Conservation (phyloP, 1,140 invertebrate species). For the Aporrectodea caliginosa region DNA sequence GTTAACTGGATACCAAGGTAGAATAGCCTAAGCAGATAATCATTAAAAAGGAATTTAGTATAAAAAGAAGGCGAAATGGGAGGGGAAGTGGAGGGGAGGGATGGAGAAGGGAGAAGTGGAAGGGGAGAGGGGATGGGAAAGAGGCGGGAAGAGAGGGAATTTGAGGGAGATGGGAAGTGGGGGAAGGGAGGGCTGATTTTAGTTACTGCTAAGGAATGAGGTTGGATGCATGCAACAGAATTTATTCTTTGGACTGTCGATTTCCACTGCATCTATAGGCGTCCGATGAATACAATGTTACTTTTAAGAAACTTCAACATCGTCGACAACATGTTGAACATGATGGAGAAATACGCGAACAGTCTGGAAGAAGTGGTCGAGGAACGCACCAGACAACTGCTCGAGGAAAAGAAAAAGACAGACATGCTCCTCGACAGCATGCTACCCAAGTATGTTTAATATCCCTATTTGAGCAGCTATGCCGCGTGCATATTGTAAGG, state of each 20-base stretch:
- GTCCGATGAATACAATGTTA: conserved; percentile 32
- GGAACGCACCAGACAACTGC: conserved; percentile 81
- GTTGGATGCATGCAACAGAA: neutral
- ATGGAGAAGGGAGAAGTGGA: no score
- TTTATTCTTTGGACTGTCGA: neutral
- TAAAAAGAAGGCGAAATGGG: no score
- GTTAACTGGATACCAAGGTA: no score
- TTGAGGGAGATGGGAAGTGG: neutral
- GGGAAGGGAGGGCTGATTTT: neutral
- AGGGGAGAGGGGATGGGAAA: no score
- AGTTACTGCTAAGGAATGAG: neutral
- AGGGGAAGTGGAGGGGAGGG: no score
- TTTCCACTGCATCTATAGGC: neutral
- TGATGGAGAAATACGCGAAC: conserved; percentile 91
- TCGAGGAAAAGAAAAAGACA: conserved; percentile 88
- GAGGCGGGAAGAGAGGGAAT: no score
- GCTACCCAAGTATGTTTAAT: conserved; percentile 70
- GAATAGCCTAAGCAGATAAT: no score
- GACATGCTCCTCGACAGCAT: conserved; percentile 85
- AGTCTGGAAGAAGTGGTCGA: conserved; percentile 85
- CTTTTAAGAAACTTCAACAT: conserved; percentile 85
- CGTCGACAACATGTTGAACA: conserved; percentile 91
- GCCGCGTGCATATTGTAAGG: no score
- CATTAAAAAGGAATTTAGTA: no score
- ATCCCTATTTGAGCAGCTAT: no score